These are phyloP conservation scores for Illadopsis cleaveri DNA, from an alignment of 2,113 vertebrate species.

Conservation along the genomic window DNA sequence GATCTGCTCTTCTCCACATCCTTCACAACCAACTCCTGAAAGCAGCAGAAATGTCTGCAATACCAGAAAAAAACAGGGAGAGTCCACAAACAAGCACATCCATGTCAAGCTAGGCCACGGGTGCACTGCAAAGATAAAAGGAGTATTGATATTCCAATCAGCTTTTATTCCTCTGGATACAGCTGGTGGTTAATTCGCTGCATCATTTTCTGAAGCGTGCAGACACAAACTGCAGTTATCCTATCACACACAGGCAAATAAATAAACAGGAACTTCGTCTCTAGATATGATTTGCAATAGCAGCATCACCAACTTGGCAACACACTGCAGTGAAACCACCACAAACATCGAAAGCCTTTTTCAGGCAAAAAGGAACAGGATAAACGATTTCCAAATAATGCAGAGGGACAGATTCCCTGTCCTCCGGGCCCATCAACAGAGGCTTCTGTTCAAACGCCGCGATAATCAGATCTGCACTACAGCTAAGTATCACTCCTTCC, in stretches of 20 bases:
- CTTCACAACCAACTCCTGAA: not conserved
- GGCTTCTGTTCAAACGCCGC: not conserved
- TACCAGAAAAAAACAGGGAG: not conserved
- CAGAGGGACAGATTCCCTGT: not conserved
- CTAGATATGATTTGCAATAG: not conserved
- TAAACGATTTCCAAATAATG: not conserved
- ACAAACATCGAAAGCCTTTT: not conserved
- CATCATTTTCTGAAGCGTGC: slow-evolving; percentile 73
- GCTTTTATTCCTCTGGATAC: slow-evolving; percentile 39
- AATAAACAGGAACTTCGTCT: not conserved
- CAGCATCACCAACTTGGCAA: not conserved
- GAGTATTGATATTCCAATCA: slow-evolving; percentile 27
- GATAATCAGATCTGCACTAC: not conserved
- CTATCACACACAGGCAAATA: not conserved
- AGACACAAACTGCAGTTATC: not conserved
- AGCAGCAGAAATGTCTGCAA: not conserved
- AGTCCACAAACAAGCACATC: slow-evolving; percentile 2
- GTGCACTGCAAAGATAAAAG: slow-evolving; percentile 24
- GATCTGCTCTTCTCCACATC: not conserved
- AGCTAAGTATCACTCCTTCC: not conserved
- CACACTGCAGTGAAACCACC: not conserved
- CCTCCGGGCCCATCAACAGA: not conserved
- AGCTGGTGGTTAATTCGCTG: slow-evolving; percentile 71
- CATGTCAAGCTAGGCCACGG: not conserved
- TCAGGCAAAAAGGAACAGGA: not conserved